phyloP scores from a whole-genome alignment of 2,797 vertebrate species.

The Sternotherus odoratus region DNA sequence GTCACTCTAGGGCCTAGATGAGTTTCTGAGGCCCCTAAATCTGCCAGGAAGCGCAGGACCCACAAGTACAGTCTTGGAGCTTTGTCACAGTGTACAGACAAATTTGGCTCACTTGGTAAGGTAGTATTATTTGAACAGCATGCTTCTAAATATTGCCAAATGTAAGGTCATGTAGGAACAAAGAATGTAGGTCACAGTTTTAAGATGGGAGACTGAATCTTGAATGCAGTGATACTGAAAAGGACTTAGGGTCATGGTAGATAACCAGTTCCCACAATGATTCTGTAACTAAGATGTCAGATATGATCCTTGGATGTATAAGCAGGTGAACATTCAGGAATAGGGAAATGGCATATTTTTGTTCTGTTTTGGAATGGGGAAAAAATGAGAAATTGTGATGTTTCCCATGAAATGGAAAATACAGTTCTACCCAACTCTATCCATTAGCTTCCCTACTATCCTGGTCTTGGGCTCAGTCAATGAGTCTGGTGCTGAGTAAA shows the following conservation, averaged over 20 bases:
- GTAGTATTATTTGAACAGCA: not conserved
- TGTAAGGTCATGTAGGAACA: not conserved
- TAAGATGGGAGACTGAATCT: not conserved
- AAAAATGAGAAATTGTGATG: no score
- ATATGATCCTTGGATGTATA: not conserved
- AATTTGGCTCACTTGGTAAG: not conserved
- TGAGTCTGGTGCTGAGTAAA: not conserved
- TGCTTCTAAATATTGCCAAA: not conserved
- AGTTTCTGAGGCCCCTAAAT: no score
- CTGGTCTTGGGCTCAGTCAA: not conserved
- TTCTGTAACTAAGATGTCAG: not conserved
- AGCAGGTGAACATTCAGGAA: not conserved
- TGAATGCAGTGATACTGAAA: not conserved
- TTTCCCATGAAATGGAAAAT: no score
- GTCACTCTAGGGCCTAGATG: no score
- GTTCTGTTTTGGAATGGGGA: no score
- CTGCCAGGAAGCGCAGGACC: no score
- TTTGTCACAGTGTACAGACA: not conserved
- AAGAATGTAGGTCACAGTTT: not conserved
- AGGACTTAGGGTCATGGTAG: not conserved
- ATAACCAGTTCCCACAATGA: not conserved
- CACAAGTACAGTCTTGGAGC: no score
- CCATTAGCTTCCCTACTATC: not conserved
- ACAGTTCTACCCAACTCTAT: no score
- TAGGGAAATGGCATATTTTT: not conserved